phyloP scores from a whole-genome alignment of 1,140 invertebrate genomes.

The Bombus superbus region DNA sequence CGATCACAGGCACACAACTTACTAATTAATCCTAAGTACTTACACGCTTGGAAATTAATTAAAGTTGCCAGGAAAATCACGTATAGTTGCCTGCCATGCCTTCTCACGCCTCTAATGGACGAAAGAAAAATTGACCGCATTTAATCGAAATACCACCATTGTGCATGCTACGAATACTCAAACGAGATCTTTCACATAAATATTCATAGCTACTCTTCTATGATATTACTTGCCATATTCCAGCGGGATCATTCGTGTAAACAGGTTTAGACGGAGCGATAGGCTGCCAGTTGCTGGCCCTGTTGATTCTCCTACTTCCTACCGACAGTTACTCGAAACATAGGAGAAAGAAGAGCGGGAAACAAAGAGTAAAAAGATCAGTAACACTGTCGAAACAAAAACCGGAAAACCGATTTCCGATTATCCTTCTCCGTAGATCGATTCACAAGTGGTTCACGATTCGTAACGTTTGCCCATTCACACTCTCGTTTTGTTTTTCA shows the following conservation, averaged over 20 bases:
- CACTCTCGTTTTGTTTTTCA: not conserved
- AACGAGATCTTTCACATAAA: not conserved
- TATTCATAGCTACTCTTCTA: not conserved
- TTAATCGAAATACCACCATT: not conserved
- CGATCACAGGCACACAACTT: not conserved
- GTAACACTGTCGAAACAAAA: not conserved
- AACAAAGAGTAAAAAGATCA: too few species aligned
- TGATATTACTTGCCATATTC: conserved; percentile 39
- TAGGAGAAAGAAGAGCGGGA: not conserved
- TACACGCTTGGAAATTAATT: not conserved
- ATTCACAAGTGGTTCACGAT: conserved; percentile 49
- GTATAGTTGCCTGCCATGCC: not conserved
- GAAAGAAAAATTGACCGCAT: not conserved
- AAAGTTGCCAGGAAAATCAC: not conserved
- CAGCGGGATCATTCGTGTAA: not conserved
- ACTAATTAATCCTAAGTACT: conserved; percentile 2
- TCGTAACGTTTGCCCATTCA: not conserved
- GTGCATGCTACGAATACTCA: not conserved
- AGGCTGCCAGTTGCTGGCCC: not conserved
- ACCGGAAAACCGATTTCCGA: not conserved
- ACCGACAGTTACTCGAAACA: not conserved
- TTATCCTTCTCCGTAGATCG: not conserved
- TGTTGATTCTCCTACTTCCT: not conserved
- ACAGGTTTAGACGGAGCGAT: not conserved
- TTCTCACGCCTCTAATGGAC: too few species aligned